A percentile compares a stretch with the other conserved stretches of the same genome.
Evolutionary conservation across 1,140 invertebrate genomes (phyloP).

Genomic region (Paracyclopina nana): DNA sequence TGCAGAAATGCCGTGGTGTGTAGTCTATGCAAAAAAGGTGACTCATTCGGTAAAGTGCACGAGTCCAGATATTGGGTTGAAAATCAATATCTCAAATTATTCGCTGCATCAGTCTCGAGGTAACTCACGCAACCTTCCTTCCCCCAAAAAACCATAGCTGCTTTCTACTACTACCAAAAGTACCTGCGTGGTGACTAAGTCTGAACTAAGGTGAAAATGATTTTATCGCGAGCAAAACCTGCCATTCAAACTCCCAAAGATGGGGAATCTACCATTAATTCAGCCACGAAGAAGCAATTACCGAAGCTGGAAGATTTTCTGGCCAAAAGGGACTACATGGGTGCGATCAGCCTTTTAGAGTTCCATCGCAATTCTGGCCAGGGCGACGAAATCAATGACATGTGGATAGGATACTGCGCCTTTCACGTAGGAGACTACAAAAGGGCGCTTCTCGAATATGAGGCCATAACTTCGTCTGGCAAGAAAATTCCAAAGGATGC

Average conservation of each 20-base stretch:
- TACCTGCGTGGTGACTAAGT: no score
- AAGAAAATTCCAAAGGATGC: conserved; percentile 17
- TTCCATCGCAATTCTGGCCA: conserved; percentile 29
- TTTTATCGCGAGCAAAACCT: conserved; percentile 22
- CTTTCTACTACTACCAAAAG: no score
- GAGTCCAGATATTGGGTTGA: no score
- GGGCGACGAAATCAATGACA: conserved; percentile 38
- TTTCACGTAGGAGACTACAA: conserved; percentile 90
- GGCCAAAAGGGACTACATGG: conserved; percentile 68
- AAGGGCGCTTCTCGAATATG: conserved; percentile 33
- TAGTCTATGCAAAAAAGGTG: no score
- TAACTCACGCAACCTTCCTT: no score
- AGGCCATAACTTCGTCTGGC: conserved; percentile 19
- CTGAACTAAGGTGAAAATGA: no score
- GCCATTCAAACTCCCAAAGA: conserved; percentile 16
- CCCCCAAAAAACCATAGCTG: no score
- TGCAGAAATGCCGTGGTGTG: no score
- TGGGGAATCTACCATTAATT: not conserved
- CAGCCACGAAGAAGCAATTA: conserved; percentile 26
- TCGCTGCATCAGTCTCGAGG: no score
- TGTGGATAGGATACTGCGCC: conserved; percentile 81
- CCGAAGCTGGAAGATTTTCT: conserved; percentile 81
- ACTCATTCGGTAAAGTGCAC: no score
- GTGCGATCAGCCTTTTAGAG: conserved; percentile 76
- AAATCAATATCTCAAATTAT: no score